Conservation (phyloP, 2,113 vertebrate genomes). For the Dasyurus viverrinus region DNA sequence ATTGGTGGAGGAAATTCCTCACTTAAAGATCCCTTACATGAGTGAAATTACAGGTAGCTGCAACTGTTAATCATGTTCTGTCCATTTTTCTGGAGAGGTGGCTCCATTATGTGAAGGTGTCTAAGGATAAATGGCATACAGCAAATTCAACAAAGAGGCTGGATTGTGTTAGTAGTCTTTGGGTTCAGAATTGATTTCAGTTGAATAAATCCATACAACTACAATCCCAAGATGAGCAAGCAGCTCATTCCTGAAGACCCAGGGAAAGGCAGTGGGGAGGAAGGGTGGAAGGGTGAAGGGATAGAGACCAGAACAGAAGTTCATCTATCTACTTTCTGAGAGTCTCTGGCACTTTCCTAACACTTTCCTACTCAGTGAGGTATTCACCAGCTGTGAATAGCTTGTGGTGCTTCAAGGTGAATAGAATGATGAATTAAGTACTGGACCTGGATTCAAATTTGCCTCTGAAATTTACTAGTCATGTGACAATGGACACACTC, state of each 20-base stretch:
- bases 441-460: neutral
- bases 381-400: neutral
- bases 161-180: neutral
- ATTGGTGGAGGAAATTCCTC: too few species aligned
- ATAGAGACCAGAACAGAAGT: neutral
- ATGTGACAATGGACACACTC: neutral
- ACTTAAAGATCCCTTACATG: too few species aligned
- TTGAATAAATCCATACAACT: neutral
- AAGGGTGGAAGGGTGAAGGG: neutral
- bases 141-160: too few species aligned
- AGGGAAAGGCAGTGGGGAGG: neutral
- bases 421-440: too few species aligned
- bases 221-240: neutral
- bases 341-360: too few species aligned
- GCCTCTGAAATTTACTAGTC: neutral
- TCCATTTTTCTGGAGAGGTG: too few species aligned
- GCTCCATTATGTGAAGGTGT: too few species aligned
- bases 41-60: too few species aligned
- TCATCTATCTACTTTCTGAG: neutral
- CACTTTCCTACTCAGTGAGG: neutral
- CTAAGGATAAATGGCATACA: too few species aligned
- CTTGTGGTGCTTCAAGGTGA: too few species aligned
- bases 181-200: neutral
- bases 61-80: too few species aligned
- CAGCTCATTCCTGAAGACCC: neutral